phyloP scores from a whole-genome alignment of 92 coral and sea anemone genomes.

The Zoanthus sansibaricus region DNA sequence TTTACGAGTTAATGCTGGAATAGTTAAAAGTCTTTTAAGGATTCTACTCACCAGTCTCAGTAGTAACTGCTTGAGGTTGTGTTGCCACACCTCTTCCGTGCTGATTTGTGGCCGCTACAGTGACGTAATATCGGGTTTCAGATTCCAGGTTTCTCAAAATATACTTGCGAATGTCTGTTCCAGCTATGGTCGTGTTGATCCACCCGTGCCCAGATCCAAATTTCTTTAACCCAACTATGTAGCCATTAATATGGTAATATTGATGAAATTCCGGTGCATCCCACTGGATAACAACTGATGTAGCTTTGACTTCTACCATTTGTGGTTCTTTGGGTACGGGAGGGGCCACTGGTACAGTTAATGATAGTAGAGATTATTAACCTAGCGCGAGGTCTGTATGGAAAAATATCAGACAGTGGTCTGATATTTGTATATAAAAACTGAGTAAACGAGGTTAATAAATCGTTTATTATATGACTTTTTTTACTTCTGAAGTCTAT shows the following conservation, averaged over 20 bases:
- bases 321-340: conserved; percentile 8
- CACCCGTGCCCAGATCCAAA: conserved; percentile 31
- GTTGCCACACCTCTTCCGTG: conserved; percentile 37
- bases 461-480: too few relatives aligned
- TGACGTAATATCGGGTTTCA: conserved; percentile 28
- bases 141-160: background rate
- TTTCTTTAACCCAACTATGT: conserved; percentile 22
- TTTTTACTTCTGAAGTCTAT: too few relatives aligned
- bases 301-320: conserved; percentile 31
- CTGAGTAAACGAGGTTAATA: too few relatives aligned
- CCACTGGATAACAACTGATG: conserved; percentile 25
- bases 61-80: background rate
- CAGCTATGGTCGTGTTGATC: conserved; percentile 1
- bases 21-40: too few relatives aligned
- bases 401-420: too few relatives aligned
- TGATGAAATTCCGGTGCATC: background rate
- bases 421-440: too few relatives aligned
- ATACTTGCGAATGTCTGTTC: conserved; percentile 3
- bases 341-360: background rate
- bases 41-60: conserved; percentile 5
- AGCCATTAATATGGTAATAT: conserved; percentile 18
- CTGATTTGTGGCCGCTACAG: conserved; percentile 17
- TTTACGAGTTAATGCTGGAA: too few relatives aligned
- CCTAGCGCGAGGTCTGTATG: too few relatives aligned
- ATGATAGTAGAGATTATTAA: too few relatives aligned